Evolutionary conservation across 1,140 invertebrate genomes (phyloP), one percentile per base, ranked within the genome.

Genomic region (Caerostris darwini): DNA sequence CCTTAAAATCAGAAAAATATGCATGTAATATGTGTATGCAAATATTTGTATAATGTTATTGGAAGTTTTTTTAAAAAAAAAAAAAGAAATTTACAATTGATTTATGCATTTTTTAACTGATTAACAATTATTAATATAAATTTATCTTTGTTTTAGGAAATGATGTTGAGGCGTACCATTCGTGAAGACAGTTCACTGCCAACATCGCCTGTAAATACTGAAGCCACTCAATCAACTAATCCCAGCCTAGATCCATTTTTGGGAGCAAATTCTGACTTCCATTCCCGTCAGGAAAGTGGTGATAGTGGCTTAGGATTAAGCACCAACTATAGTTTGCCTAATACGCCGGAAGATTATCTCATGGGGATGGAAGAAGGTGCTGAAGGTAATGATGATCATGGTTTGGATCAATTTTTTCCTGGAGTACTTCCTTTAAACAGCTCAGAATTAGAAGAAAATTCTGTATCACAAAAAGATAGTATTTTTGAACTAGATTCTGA

Each of bases 341-440:
- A 98, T 95, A 99, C 98, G 90, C 98, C 98, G 19, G 98, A 99
- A 96, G 98, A 98, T 96, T 98, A 99, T 96, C 97, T 99, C 83
- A 97, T 94, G 94, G 83, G 97, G 57, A 97, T 98, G 85, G 90
- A 94, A 34, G 94, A 92, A 94, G 93, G 89, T 7, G 54, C 86
- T 3, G 93, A 90, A 83, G 87, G 87, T 94, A 89, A 10, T 14
- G 61, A 19, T 50, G n/a, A 58, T 64, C 8, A 10, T n/a, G n/a
- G n/a, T n/a, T n/a, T n/a, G n/a, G n/a, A n/a, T n/a, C n/a, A n/a
- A n/a, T 1, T 34, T 34, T 34, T 34, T 34, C 34, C 34, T 34
- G 34, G 0, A 34, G 34, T 34, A 34, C 34, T 34, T 34, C 34
- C 34, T 34, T 34, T 34, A 34, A 34, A 34, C 34, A 34, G 34